These are phyloP conservation scores for Exocentrus adspersus DNA, from an alignment of 2,888 invertebrate genomes.

Conservation along the genomic window DNA sequence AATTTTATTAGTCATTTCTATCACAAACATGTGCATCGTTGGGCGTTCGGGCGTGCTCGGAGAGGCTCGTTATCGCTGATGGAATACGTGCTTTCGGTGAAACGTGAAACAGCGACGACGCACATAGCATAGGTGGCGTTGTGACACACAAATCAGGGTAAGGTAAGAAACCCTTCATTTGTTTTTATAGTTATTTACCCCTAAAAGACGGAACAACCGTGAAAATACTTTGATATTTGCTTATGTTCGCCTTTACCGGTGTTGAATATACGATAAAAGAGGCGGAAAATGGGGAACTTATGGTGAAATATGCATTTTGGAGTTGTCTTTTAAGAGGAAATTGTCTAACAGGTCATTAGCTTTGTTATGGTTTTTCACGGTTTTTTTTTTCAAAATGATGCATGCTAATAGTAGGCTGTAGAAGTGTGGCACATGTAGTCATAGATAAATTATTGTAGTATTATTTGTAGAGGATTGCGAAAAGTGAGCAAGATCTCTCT, in stretches of 20 bases:
- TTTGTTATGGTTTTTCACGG: slow-evolving; percentile 57
- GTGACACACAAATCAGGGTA: slow-evolving; percentile 61
- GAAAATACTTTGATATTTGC: slow-evolving; percentile 48
- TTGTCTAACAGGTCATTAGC: slow-evolving; percentile 65
- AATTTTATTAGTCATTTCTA: slow-evolving; percentile 57
- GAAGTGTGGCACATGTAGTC: slow-evolving; percentile 2
- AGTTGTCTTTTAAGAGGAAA: slow-evolving; percentile 55
- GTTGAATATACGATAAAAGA: slow-evolving; percentile 25
- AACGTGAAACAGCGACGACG: slow-evolving; percentile 59
- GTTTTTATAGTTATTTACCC: slow-evolving; percentile 58
- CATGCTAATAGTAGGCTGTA: slow-evolving; percentile 36
- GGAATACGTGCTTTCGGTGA: slow-evolving; percentile 64
- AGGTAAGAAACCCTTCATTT: slow-evolving; percentile 64
- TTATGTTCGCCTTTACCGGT: slow-evolving; percentile 31
- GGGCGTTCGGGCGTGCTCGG: slow-evolving; percentile 55
- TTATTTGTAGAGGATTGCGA: slow-evolving; percentile 23
- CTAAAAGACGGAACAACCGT: slow-evolving; percentile 39
- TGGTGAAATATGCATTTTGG: slow-evolving; percentile 52
- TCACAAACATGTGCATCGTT: slow-evolving; percentile 58
- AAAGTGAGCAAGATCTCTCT: slow-evolving; percentile 32
- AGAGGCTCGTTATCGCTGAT: slow-evolving; percentile 54
- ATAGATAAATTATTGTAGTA: slow-evolving; percentile 10
- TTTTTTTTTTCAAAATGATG: slow-evolving; percentile 32
- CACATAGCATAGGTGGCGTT: slow-evolving; percentile 65
- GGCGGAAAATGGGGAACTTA: slow-evolving; percentile 38